Evolutionary conservation across 1,140 invertebrate genomes (phyloP), one percentile per base, ranked within the genome.

Genomic region (Homalodisca vitripennis): DNA sequence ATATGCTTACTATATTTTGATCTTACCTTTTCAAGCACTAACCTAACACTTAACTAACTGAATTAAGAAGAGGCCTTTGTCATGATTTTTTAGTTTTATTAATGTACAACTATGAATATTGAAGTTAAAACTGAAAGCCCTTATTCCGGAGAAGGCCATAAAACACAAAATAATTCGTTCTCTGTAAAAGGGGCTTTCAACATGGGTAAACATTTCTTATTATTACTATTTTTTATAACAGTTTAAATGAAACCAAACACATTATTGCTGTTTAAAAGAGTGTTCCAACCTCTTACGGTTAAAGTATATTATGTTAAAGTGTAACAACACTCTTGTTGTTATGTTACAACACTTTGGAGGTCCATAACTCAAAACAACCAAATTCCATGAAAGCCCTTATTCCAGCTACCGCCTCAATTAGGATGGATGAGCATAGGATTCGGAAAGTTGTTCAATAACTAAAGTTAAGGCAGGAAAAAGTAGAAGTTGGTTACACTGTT

Each of bases 181-280:
- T n/a, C n/a, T n/a, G n/a, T n/a, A n/a, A n/a, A n/a, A n/a, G n/a
- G n/a, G n/a, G 51, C 51, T 20, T 55, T 55, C 51, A 55, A 55
- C 51, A 55, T 55, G 51, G 51, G 20, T 55, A 10, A 55, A 55
- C 20, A 55, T 55, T 55, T 55, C 24, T 55, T 22, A 55, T 12
- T 10, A 55, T 55, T 12, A 12, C 10, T 12, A 20, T 12, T 55
- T 55, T 55, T 55, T 20, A 55, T 22, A 12, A 55, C 10, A 12
- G 51, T 55, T 55, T 12, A 20, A 55, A 55, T 10, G 22, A 55
- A 55, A 55, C 14, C 20, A 12, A 55, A 55, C 22, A 55, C 51
- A 55, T 55, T 12, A 20, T 55, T 20, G 51, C 22, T 12, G 22
- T 55, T 6, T 55, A 24, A 20, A 55, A 55, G 20, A 55, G 24